A percentile compares a stretch with the other conserved stretches of the same genome.
These are phyloP conservation scores for Caenorhabditis doughertyi DNA, from an alignment of 2,888 invertebrate species.

Conservation along the genomic window DNA sequence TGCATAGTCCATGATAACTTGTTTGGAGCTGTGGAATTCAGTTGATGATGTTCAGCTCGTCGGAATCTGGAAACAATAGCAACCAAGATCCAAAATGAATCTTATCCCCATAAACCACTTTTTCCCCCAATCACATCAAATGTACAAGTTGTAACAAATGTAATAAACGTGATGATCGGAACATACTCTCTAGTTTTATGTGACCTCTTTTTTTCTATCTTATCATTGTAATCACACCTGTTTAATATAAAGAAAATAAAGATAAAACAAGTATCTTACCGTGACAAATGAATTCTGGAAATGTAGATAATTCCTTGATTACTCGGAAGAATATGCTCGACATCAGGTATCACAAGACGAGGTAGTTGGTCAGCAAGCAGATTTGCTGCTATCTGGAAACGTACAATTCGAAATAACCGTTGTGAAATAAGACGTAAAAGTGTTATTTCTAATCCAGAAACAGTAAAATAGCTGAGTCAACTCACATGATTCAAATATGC, in stretches of 20 bases:
- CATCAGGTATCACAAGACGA: conserved; percentile 74
- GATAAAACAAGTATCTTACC: conserved; percentile 35
- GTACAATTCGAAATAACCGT: not conserved
- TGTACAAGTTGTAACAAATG: not conserved
- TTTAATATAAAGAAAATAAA: conserved; percentile 3
- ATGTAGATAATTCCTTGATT: conserved; percentile 76
- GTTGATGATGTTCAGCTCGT: conserved; percentile 70
- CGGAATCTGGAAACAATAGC: conserved; percentile 68
- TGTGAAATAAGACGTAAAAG: too few species aligned
- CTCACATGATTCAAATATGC: conserved; percentile 73
- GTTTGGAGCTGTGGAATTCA: conserved; percentile 72
- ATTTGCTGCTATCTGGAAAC: conserved; percentile 71
- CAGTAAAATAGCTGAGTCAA: not conserved
- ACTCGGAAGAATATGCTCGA: conserved; percentile 72
- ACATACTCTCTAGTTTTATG: conserved; percentile 13
- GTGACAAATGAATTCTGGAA: conserved; percentile 67
- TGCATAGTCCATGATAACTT: conserved; percentile 74
- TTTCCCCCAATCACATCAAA: not conserved
- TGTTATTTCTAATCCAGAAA: not conserved
- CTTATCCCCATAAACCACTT: not conserved
- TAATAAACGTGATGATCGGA: conserved; percentile 7
- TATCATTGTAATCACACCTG: conserved; percentile 14
- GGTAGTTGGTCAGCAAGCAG: conserved; percentile 76
- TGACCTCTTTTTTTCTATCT: conserved; percentile 12
- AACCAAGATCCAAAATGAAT: too few species aligned